Percentiles rank a stretch among this genome's conserved stretches.
Conservation (phyloP, 1,140 invertebrate genomes). For the Drosophila santomea region DNA sequence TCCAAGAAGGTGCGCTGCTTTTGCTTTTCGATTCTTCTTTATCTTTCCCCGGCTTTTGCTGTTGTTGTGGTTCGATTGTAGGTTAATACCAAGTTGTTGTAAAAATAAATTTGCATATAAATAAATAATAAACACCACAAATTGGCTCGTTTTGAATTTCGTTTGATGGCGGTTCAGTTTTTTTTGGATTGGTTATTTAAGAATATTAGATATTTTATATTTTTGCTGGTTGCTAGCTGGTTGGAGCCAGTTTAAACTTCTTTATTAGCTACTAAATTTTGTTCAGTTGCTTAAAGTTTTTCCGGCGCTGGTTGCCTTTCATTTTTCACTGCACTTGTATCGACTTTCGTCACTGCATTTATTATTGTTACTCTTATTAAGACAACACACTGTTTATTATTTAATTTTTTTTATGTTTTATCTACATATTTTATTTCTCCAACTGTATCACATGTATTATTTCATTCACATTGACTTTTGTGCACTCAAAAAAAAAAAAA, state of each 20-base stretch:
- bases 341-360: conserved; percentile 20
- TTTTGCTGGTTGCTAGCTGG: conserved; percentile 4
- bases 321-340: conserved; percentile 53
- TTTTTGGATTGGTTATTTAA: conserved; percentile 24
- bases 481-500: conserved; percentile 37
- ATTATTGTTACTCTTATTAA: conserved; percentile 41
- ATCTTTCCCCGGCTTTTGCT: conserved; percentile 26
- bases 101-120: conserved; percentile 72
- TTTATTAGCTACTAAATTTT: conserved; percentile 50
- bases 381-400: conserved; percentile 23
- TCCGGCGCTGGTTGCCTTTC: conserved; percentile 57
- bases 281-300: conserved; percentile 63
- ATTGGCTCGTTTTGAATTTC: conserved; percentile 15
- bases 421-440: conserved; percentile 4
- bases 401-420: conserved; percentile 10
- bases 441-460: conserved; percentile 2
- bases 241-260: conserved; percentile 14
- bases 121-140: conserved; percentile 62
- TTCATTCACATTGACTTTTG: conserved; percentile 61
- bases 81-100: conserved; percentile 78
- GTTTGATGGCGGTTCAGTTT: conserved; percentile 22
- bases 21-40: conserved; percentile 31
- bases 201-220: conserved; percentile 16
- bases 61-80: conserved; percentile 44
- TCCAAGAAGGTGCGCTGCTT: conserved; percentile 10